These are phyloP conservation scores for Thinocorus orbignyianus DNA, from an alignment of 2,113 vertebrate genomes.

Conservation along the genomic window DNA sequence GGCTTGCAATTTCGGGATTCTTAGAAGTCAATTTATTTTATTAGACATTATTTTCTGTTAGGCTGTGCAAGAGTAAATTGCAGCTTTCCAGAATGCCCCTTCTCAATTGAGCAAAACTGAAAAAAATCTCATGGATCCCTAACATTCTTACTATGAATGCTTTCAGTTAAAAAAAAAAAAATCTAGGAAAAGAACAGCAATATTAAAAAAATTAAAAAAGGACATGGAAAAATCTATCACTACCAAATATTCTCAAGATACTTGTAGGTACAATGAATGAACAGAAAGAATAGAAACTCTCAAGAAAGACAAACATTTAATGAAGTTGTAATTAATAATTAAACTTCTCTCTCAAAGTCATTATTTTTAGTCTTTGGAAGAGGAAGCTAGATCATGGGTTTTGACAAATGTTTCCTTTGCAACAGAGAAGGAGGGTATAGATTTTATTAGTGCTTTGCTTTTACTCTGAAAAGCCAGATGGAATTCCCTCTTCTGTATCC, in stretches of 20 bases:
- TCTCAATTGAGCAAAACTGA: background rate
- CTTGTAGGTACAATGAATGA: background rate
- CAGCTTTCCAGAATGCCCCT: background rate
- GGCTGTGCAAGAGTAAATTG: background rate
- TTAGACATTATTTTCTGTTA: background rate
- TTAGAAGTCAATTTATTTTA: background rate
- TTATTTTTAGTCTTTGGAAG: constrained; percentile 22
- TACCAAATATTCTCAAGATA: background rate
- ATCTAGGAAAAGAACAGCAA: background rate
- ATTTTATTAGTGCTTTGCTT: background rate
- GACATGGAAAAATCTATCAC: background rate
- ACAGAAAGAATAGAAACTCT: background rate
- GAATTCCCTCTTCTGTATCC: background rate
- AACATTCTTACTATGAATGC: background rate
- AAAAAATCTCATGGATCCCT: background rate
- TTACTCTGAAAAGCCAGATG: background rate
- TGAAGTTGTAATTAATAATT: constrained; percentile 2
- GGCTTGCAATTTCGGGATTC: background rate
- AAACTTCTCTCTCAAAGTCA: background rate
- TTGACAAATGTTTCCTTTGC: background rate
- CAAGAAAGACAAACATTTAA: background rate
- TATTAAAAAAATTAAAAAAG: background rate
- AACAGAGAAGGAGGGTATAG: background rate
- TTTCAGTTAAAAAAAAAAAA: background rate
- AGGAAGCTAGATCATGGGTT: background rate